phyloP scores from a whole-genome alignment of 2,113 vertebrate genomes.

The Antechinus flavipes region DNA sequence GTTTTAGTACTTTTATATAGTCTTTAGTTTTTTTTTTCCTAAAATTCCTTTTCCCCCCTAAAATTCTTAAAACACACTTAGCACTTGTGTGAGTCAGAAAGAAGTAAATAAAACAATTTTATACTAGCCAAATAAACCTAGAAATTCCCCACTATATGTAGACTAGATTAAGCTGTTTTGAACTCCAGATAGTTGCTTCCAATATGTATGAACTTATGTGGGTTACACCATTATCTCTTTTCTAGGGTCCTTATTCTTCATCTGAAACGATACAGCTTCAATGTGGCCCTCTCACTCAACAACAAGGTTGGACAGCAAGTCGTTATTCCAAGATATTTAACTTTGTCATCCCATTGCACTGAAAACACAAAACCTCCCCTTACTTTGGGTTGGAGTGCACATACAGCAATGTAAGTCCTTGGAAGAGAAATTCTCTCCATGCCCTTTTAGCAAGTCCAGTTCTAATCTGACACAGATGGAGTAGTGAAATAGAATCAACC shows the following conservation, averaged over 20 bases:
- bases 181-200: neutral
- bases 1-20: slow-evolving; percentile 23
- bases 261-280: slow-evolving; percentile 98
- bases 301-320: slow-evolving; percentile 98
- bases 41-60: neutral
- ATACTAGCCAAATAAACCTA: slow-evolving; percentile 15
- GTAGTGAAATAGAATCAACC: slow-evolving; percentile 9
- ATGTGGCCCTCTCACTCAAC: slow-evolving; percentile 95
- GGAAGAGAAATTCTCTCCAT: neutral
- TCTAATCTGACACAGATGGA: slow-evolving; percentile 23
- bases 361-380: slow-evolving; percentile 92
- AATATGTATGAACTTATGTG: neutral
- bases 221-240: slow-evolving; percentile 39
- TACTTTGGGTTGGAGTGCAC: slow-evolving; percentile 90
- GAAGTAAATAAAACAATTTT: slow-evolving; percentile 13
- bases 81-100: neutral
- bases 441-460: neutral
- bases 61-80: neutral
- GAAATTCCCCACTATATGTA: slow-evolving; percentile 20
- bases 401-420: slow-evolving; percentile 87
- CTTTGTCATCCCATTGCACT: slow-evolving; percentile 93
- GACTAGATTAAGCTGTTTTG: slow-evolving; percentile 31
- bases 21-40: slow-evolving; percentile 23
- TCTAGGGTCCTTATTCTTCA: slow-evolving; percentile 97
- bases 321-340: slow-evolving; percentile 95